Evolutionary conservation across 2,888 invertebrate species (phyloP).

Genomic region (Suillia variegata): DNA sequence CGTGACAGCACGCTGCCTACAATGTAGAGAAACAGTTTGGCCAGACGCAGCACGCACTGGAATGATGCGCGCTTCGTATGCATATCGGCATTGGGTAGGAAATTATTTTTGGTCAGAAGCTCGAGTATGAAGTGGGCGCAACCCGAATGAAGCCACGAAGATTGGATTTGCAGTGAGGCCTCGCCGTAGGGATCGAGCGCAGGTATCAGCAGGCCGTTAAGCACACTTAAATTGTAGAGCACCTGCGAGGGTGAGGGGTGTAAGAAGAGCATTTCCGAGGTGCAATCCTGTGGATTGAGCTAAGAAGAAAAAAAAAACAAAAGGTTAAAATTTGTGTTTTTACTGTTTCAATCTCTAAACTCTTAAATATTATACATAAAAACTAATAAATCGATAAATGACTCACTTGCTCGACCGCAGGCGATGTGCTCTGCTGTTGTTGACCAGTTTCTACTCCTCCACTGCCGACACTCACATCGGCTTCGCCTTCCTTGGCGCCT

Average conservation of each 20-base stretch:
- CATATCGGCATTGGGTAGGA: slow-evolving; percentile 78
- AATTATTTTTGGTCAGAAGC: slow-evolving; percentile 84
- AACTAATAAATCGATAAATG: background rate
- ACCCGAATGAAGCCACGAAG: slow-evolving; percentile 68
- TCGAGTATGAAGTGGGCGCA: slow-evolving; percentile 72
- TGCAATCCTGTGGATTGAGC: slow-evolving; percentile 46
- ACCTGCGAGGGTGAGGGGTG: slow-evolving; percentile 76
- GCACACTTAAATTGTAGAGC: slow-evolving; percentile 77
- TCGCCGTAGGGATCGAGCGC: slow-evolving; percentile 81
- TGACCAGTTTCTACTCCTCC: slow-evolving; percentile 2
- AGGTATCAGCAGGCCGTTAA: slow-evolving; percentile 92
- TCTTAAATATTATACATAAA: background rate
- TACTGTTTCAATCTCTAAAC: background rate
- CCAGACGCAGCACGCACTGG: slow-evolving; percentile 83
- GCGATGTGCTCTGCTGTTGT: slow-evolving; percentile 28
- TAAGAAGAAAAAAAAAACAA: slow-evolving; percentile 16
- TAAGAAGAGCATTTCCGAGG: slow-evolving; percentile 71
- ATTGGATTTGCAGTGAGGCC: slow-evolving; percentile 66
- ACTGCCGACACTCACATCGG: slow-evolving; percentile 16
- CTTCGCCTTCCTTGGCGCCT: slow-evolving; percentile 31
- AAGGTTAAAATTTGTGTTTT: background rate
- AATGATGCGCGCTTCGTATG: slow-evolving; percentile 81
- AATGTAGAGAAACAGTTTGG: slow-evolving; percentile 86
- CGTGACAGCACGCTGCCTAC: slow-evolving; percentile 79
- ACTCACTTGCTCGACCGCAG: slow-evolving; percentile 38